These are phyloP conservation scores for Gracilinanus agilis DNA, from an alignment of 2,113 vertebrate species.

Conservation along the genomic window DNA sequence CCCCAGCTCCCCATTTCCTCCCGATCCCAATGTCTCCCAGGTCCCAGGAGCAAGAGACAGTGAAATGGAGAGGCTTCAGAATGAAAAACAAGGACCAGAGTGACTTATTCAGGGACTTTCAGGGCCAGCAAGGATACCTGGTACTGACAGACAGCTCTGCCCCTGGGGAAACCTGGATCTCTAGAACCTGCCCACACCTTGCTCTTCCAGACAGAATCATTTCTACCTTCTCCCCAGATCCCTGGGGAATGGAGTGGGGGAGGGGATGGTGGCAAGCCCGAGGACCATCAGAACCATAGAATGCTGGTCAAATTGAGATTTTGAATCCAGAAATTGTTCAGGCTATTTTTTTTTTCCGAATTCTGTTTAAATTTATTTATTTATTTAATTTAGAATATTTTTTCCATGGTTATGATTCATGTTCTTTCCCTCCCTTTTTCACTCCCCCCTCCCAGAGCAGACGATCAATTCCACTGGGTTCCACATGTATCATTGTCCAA, in stretches of 20 bases:
- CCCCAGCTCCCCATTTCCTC: not conserved
- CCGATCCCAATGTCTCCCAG: not conserved
- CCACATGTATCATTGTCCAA: too few species aligned
- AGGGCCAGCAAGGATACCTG: not conserved
- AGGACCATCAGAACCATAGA: not conserved
- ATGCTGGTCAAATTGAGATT: not conserved
- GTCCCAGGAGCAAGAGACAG: not conserved
- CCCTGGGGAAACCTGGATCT: not conserved
- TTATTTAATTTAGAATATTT: too few species aligned
- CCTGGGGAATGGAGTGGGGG: not conserved
- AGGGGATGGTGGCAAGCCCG: not conserved
- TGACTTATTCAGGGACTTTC: not conserved
- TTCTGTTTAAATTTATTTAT: too few species aligned
- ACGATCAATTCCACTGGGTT: too few species aligned
- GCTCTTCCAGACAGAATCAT: not conserved
- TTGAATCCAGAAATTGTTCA: not conserved
- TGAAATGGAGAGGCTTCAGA: not conserved
- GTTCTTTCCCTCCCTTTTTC: too few species aligned
- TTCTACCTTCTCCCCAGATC: not conserved
- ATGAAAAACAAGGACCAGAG: not conserved
- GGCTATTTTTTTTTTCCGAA: too few species aligned
- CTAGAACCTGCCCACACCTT: not conserved
- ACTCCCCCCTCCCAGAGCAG: too few species aligned
- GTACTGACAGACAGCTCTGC: too few species aligned
- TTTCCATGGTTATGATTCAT: too few species aligned